phyloP scores from a whole-genome alignment of 2,113 vertebrate species.

The Brevimyrus niger region DNA sequence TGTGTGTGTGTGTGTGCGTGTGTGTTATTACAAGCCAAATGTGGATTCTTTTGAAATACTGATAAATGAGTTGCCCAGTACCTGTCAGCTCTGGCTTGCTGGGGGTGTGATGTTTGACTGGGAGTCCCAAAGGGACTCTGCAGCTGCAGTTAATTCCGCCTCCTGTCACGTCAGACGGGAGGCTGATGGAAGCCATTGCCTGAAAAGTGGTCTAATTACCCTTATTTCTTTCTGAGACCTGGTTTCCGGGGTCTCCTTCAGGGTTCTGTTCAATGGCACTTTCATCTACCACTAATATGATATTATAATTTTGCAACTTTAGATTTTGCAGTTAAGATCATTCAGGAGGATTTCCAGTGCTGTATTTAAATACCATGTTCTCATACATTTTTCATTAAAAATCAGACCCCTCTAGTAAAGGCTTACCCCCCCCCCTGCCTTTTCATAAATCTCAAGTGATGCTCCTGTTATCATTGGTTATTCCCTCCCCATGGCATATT shows the following conservation, averaged over 20 bases:
- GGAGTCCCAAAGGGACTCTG: background rate
- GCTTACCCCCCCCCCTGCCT: background rate
- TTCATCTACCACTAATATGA: background rate
- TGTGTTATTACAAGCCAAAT: background rate
- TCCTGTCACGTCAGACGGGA: background rate
- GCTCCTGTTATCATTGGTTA: background rate
- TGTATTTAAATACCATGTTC: background rate
- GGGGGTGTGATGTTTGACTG: background rate
- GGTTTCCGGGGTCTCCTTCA: background rate
- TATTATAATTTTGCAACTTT: background rate
- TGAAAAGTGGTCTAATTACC: background rate
- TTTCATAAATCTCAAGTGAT: background rate
- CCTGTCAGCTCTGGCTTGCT: background rate
- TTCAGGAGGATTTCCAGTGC: background rate
- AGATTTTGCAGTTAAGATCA: background rate
- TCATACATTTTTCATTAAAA: background rate
- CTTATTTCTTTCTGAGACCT: background rate
- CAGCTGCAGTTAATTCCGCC: background rate
- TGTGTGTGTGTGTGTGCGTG: background rate
- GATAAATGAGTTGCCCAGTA: background rate
- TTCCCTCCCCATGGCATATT: background rate
- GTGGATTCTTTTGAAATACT: background rate
- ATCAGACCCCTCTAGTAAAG: background rate
- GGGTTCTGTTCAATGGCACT: background rate
- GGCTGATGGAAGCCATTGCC: conserved; percentile 8